Conservation (phyloP, 2,113 vertebrate genomes). For the Lophochroa leadbeateri region DNA sequence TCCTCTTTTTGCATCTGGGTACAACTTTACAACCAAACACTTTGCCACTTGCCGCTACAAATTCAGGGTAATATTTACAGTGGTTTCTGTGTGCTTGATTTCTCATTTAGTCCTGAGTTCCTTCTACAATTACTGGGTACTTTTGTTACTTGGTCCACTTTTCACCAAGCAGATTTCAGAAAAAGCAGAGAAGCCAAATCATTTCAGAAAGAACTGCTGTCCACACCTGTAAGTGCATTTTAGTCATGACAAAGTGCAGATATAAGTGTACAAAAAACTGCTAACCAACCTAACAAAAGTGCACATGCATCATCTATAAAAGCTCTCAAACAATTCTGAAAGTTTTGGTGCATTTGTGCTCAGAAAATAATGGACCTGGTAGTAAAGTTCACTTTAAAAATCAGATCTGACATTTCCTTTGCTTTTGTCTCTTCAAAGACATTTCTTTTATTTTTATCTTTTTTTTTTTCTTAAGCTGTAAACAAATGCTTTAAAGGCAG, state of each 20-base stretch:
- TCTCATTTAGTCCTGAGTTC: neutral
- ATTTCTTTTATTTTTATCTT: neutral
- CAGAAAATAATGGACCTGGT: slow-evolving; percentile 58
- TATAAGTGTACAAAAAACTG: neutral
- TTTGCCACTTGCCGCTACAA: neutral
- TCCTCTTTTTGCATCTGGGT: neutral
- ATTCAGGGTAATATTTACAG: neutral
- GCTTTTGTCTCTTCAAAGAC: slow-evolving; percentile 68
- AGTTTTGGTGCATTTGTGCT: slow-evolving; percentile 45
- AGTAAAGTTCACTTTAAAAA: slow-evolving; percentile 73
- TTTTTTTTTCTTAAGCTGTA: slow-evolving; percentile 33
- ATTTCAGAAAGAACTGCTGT: neutral
- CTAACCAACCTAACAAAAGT: neutral
- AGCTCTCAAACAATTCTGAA: slow-evolving; percentile 72
- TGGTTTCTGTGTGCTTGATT: neutral
- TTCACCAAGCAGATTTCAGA: neutral
- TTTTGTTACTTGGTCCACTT: neutral
- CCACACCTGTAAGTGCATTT: slow-evolving; percentile 21
- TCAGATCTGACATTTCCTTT: slow-evolving; percentile 59
- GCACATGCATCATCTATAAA: slow-evolving; percentile 48
- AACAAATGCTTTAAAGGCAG: slow-evolving; percentile 69
- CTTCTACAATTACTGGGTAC: neutral
- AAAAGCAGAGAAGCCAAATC: neutral
- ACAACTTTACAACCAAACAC: neutral
- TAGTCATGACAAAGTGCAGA: slow-evolving; percentile 43